phyloP scores from a whole-genome alignment of 1,140 invertebrate genomes.

The Diploscapter pachys region DNA sequence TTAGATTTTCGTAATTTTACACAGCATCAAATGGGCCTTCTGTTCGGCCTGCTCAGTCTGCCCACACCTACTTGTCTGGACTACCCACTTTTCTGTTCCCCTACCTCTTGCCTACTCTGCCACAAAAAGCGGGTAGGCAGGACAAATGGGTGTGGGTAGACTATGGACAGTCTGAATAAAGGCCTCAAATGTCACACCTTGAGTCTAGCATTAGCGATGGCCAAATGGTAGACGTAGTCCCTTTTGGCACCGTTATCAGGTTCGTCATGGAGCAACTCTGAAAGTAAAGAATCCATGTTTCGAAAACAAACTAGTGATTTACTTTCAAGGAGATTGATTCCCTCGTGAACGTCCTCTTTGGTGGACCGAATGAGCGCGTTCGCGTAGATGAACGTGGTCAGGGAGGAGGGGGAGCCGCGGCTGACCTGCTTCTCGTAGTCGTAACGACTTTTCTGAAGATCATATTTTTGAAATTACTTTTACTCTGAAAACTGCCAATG shows the following conservation, averaged over 20 bases:
- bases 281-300: conserved; percentile 66
- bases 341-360: conserved; percentile 51
- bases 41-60: no score
- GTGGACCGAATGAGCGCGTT: conserved; percentile 51
- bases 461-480: background rate
- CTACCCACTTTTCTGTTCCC: no score
- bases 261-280: conserved; percentile 72
- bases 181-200: conserved; percentile 57
- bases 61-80: no score
- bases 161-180: no score
- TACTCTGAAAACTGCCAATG: no score
- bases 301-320: conserved; percentile 59
- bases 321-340: conserved; percentile 55
- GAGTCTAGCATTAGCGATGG: conserved; percentile 84
- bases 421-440: conserved; percentile 41
- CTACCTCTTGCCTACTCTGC: no score
- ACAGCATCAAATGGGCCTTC: no score
- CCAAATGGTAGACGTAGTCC: conserved; percentile 90
- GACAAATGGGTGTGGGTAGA: no score
- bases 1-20: no score
- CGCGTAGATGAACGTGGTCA: conserved; percentile 48
- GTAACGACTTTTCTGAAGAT: conserved; percentile 42
- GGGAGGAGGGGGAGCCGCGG: conserved; percentile 42
- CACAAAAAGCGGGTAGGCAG: no score
- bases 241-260: conserved; percentile 72